Evolutionary conservation across 2,888 invertebrate species (phyloP).

Genomic region (Drosophila prolongata): DNA sequence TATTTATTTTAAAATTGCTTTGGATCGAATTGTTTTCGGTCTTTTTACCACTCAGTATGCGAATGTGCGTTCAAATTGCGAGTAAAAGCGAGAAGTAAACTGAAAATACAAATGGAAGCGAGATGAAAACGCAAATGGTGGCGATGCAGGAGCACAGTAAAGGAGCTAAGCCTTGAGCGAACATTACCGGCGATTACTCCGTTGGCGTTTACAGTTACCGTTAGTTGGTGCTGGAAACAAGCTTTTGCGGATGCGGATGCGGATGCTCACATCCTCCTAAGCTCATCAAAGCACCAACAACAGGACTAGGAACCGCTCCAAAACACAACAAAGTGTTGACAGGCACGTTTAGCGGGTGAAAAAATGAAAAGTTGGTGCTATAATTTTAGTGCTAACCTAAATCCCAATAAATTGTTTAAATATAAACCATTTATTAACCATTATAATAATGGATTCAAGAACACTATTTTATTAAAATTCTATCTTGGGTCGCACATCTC

Average conservation of each 20-base stretch:
- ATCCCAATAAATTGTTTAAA: too few relatives aligned
- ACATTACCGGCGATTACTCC: constrained; percentile 77
- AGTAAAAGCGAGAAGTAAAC: constrained; percentile 1
- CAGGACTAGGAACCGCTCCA: background rate
- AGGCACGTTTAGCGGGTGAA: background rate
- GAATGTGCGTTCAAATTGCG: constrained; percentile 71
- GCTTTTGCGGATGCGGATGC: constrained; percentile 33
- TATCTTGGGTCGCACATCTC: too few relatives aligned
- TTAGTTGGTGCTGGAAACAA: constrained; percentile 52
- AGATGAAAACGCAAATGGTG: constrained; percentile 9
- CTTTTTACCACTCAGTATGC: background rate
- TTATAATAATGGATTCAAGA: too few relatives aligned
- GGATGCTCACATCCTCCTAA: constrained; percentile 36
- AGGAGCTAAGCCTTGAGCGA: constrained; percentile 66
- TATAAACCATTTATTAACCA: too few relatives aligned
- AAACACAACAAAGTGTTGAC: constrained; percentile 16
- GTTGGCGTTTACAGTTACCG: constrained; percentile 35
- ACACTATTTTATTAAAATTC: too few relatives aligned
- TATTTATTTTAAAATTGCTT: too few relatives aligned
- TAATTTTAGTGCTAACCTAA: too few relatives aligned
- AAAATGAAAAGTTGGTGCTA: background rate
- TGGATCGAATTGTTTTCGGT: too few relatives aligned
- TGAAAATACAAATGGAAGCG: constrained; percentile 28
- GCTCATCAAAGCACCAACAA: constrained; percentile 30
- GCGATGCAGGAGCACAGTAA: constrained; percentile 4